Base-by-base conservation (phyloP, 2,797 vertebrate genomes). In the Lateolabrax maculatus region DNA sequence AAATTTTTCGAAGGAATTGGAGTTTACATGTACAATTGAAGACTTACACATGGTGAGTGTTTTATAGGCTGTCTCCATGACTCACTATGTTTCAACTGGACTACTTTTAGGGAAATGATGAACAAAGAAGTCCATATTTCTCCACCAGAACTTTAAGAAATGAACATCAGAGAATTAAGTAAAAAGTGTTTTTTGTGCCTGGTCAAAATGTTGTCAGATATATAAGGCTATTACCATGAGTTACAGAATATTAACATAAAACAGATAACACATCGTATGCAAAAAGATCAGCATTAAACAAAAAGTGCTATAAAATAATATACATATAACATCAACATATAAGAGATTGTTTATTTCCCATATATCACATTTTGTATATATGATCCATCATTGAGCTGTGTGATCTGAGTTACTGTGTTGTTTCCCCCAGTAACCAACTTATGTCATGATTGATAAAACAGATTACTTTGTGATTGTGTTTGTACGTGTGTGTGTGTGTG, bases 371-470 rank as follows among this genome's bases (percentile, higher is more conserved):
- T n/a, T 37, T 19, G 15, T 36, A 1, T 11, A 5, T 57, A 0
- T 27, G 1, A 69, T 23, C 10, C 60, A 71, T 71, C 48, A 41
- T 13, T 21, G 25, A n/a, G 48, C 46, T 29, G n/a, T 1, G 1
- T 48, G 7, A 19, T n/a, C 37, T 25, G 4, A 19, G 11, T 62
- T 53, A n/a, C 3, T 68, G 39, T 48, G 11, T 57, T 77, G 49
- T 74, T 86, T 63, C 36, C 51, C 58, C 31, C 61, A 48, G 58
- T 53, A 49, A 77, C 31, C 34, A 76, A 9, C 66, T 75, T 83
- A 43, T 67, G 76, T 86, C 83, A 85, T 80, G 67, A 70, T 13
- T 62, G 37, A n/a, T 70, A 29, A 43, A 44, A 75, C n/a, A 75
- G 61, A 46, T 21, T 4, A 23, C 18, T 72, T 31, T 56, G 21